Percentiles rank a stretch among this genome's conserved stretches.
These are phyloP conservation scores for Herminia tarsipennalis DNA, from an alignment of 2,888 invertebrate genomes.

Conservation along the genomic window DNA sequence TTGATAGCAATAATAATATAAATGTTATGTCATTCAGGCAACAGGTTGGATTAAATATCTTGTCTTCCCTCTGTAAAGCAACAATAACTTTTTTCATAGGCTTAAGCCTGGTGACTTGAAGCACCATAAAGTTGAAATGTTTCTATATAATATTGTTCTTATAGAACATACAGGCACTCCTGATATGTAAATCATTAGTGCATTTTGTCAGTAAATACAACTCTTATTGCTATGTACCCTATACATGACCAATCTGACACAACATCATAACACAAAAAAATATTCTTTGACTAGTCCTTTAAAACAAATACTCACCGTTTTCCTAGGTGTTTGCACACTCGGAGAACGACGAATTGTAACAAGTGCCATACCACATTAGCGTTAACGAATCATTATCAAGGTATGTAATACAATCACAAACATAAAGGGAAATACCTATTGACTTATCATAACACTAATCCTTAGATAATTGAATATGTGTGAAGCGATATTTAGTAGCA, in stretches of 20 bases:
- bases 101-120: too few relatives aligned
- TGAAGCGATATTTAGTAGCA: constrained; percentile 49
- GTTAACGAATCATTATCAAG: constrained; percentile 76
- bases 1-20: too few relatives aligned
- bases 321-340: constrained; percentile 82
- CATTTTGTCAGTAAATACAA: constrained; percentile 6
- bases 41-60: too few relatives aligned
- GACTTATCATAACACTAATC: constrained; percentile 71
- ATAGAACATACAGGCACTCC: too few relatives aligned
- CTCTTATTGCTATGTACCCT: constrained; percentile 12
- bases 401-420: constrained; percentile 76
- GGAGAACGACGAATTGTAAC: constrained; percentile 83
- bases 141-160: too few relatives aligned
- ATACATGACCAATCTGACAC: constrained; percentile 35
- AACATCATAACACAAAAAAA: constrained; percentile 37
- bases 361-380: constrained; percentile 83
- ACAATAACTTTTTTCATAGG: too few relatives aligned
- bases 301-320: constrained; percentile 72
- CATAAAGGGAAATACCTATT: constrained; percentile 66
- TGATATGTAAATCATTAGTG: background rate
- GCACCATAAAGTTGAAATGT: too few relatives aligned
- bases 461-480: constrained; percentile 64
- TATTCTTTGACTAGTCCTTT: constrained; percentile 24
- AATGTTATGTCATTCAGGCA: too few relatives aligned
- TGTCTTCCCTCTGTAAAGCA: too few relatives aligned